Base-by-base conservation (phyloP, 1,140 invertebrate species). In the Drosophila teissieri region DNA sequence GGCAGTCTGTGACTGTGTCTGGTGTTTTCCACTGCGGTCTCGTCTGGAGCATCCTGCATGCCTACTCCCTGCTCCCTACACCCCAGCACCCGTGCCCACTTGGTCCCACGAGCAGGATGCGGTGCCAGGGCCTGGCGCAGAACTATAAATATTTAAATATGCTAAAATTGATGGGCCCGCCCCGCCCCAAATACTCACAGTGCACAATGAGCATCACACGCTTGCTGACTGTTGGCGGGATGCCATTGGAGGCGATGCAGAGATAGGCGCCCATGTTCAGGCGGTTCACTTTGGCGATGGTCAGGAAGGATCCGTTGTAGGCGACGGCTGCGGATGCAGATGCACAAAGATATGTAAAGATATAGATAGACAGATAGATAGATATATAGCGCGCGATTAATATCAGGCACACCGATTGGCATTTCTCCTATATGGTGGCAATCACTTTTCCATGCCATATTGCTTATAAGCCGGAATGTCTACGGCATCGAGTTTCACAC, bases 241-340 rank as follows among this genome's bases (percentile, higher is more conserved):
- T 95, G 14, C 96, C 96, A 86, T 97, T 97, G 31, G 94, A 95
- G 37, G 96, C 97, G 72, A 98, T 97, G 93, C 97, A 98, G 19
- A 98, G 93, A 92, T 97, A 98, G 17, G 96, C 95, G 42, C 97
- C 97, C 97, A 98, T 98, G 88, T 98, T 96, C 24, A 97, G 93
- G 45, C 97, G 94, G 80, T 96, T 97, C 40, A 98, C 96, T 93
- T 96, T 96, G 27, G 94, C 94, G 73, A 98, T 95, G 80, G 95
- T 96, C 80, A 98, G 93, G 56, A 94, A 93, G 15, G 96, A 94
- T 22, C 97, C 96, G 58, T 96, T 95, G 8, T 95, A 93, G 69
- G 92, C 94, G 34, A 93, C 85, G 37, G 94, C 96, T 96, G 92
- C n/a, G 48, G 51, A 55, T 39, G 14, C 12, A 39, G 12, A 14